Evolutionary conservation across 2,797 vertebrate genomes (phyloP), one percentile per base, ranked within the genome.

Genomic region (Crax fasciolata): DNA sequence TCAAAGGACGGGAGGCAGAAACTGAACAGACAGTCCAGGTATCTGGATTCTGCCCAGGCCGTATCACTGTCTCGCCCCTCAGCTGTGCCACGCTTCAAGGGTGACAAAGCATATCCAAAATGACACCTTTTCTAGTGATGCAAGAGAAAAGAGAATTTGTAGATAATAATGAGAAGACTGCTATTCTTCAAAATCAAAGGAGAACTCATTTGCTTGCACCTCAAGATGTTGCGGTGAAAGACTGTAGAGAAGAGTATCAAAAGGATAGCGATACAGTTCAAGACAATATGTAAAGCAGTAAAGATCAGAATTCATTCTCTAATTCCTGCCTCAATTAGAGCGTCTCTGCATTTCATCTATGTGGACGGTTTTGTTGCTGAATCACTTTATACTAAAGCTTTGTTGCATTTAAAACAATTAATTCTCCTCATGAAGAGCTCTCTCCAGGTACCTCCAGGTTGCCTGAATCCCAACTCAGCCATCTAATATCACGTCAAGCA

Each of bases 121-220:
- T 63, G 20, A 76, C 41, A 63, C 3, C 14, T 83, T 57, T 81
- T 71, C 41, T 59, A 84, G 48, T 28, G 51, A 88, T 30, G 39
- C 39, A 89, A 84, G 38, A 80, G 65, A 84, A 93, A 91, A 90
- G 49, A 88, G 74, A 89, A 94, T 83, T 90, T 88, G 58, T 55
- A 93, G 88, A 80, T 70, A 85, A 63, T 55, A 78, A 75, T 62
- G 81, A 91, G 68, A 94, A 70, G 66, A 90, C 6, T 82, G 54
- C 55, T 84, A n/a, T 10, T 82, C 24, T 25, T 85, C 71, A 54
- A 57, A 84, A 59, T 63, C 86, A 75, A 27, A 73, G 51, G 51
- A 90, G 24, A 84, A 16, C 30, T 70, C 62, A 70, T 76, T 84
- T 86, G 46, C 70, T 86, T 88, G 63, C 41, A 76, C 6, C 30